These are phyloP conservation scores for Ailurus styani DNA, from an alignment of 2,113 vertebrate species.

Conservation along the genomic window DNA sequence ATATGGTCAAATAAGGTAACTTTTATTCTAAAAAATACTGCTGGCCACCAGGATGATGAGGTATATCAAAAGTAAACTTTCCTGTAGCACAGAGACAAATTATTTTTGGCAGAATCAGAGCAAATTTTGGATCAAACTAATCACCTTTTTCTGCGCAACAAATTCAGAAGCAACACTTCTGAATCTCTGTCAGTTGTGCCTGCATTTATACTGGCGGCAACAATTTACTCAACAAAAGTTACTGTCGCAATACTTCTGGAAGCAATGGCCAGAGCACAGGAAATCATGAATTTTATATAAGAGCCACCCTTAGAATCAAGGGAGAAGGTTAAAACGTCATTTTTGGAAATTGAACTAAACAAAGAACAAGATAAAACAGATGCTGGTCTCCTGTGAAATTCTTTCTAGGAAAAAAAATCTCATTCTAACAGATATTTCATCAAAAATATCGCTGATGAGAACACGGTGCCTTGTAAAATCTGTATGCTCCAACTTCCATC, in stretches of 20 bases:
- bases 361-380: not conserved
- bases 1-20: not conserved
- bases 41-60: not conserved
- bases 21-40: not conserved
- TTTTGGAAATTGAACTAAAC: not conserved
- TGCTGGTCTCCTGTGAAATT: not conserved
- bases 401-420: not conserved
- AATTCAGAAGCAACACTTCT: not conserved
- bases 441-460: not conserved
- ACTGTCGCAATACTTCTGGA: not conserved
- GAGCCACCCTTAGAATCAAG: not conserved
- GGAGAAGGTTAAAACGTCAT: not conserved
- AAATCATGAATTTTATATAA: not conserved
- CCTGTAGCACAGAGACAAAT: not conserved
- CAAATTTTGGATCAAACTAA: not conserved
- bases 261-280: not conserved
- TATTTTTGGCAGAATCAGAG: not conserved
- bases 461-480: not conserved
- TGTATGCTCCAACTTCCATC: not conserved
- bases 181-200: not conserved
- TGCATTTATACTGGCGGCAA: not conserved
- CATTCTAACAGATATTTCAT: not conserved
- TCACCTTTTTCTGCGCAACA: not conserved
- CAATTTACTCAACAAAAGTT: not conserved
- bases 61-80: not conserved